phyloP scores from a whole-genome alignment of 2,888 invertebrate genomes.

The Drosophila fungiperda region DNA sequence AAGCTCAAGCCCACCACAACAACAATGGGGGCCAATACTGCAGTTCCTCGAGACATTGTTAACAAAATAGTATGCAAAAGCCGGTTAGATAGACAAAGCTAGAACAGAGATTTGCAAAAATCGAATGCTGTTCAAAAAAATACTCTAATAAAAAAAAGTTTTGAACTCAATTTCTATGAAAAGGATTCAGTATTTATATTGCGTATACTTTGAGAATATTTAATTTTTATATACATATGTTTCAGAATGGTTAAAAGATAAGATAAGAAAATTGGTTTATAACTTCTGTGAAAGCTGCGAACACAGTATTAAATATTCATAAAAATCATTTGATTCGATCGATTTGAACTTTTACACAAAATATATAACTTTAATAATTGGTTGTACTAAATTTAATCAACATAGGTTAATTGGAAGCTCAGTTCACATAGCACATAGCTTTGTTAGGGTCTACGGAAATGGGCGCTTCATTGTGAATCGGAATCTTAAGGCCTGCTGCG shows the following conservation, averaged over 20 bases:
- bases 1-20: constrained; percentile 42
- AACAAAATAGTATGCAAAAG: constrained; percentile 37
- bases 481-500: not conserved
- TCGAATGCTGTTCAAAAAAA: not conserved
- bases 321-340: not conserved
- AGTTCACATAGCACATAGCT: not conserved
- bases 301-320: not conserved
- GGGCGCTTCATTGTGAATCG: not conserved
- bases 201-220: not conserved
- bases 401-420: not conserved
- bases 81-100: constrained; percentile 5
- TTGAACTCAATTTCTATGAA: not conserved
- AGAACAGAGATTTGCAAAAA: not conserved
- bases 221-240: too few relatives aligned
- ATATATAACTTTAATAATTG: not conserved
- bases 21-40: constrained; percentile 49
- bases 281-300: not conserved
- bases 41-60: constrained; percentile 41
- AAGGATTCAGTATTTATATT: not conserved
- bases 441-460: not conserved
- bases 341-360: not conserved
- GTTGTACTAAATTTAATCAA: not conserved
- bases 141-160: not conserved
- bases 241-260: not conserved
- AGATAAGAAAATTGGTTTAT: not conserved